Percentiles rank a stretch among this genome's conserved stretches.
Evolutionary conservation across 2,113 vertebrate species (phyloP).

Genomic region (Otis tarda): DNA sequence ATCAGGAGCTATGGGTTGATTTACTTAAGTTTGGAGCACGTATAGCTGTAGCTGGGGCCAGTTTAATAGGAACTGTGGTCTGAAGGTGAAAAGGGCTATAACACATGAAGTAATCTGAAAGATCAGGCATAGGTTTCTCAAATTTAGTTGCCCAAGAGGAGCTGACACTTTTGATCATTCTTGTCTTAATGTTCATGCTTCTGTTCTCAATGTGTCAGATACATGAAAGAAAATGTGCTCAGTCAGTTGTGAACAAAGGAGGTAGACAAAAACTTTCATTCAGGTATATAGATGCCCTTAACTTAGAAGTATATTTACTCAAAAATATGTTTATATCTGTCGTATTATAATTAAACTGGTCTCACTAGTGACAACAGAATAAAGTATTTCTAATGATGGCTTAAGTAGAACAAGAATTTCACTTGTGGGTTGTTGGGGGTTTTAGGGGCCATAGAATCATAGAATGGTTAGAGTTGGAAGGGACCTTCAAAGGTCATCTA

Average conservation of each 20-base stretch:
- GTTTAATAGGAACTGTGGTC: neutral
- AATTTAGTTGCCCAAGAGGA: neutral
- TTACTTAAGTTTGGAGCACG: neutral
- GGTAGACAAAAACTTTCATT: neutral
- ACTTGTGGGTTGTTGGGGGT: neutral
- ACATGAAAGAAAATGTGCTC: neutral
- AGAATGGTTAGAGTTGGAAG: too few species aligned
- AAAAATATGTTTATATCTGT: neutral
- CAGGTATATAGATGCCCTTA: neutral
- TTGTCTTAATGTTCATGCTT: neutral
- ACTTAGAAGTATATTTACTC: neutral
- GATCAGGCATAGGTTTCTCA: neutral
- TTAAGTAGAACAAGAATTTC: neutral
- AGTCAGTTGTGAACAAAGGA: neutral
- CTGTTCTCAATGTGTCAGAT: constrained; percentile 16
- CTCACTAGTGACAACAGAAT: neutral
- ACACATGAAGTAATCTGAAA: neutral
- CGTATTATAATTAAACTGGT: neutral
- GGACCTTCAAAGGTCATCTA: too few species aligned
- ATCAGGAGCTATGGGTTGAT: neutral
- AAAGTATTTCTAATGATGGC: neutral
- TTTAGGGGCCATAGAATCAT: neutral
- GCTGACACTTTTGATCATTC: constrained; percentile 21
- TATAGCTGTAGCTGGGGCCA: neutral
- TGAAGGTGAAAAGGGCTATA: neutral